Evolutionary conservation across 2,113 vertebrate genomes (phyloP), one percentile per base, ranked within the genome.

Genomic region (Pyrgilauda ruficollis): DNA sequence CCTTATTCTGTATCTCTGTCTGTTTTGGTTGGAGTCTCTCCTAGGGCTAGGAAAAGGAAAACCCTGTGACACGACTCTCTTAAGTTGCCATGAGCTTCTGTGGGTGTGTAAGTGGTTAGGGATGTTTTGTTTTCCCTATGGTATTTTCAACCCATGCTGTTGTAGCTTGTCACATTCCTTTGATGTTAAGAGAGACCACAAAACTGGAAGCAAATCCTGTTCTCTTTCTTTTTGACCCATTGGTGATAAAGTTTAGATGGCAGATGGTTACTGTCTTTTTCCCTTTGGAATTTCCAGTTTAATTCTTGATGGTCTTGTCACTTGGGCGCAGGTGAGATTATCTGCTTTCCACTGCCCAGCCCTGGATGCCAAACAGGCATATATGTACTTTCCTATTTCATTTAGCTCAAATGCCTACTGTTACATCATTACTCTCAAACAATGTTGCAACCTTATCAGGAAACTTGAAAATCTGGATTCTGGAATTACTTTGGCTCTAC

Each of bases 31-130:
- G 44, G 63, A 92, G 23, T 26, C 6, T 66, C 21, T 78, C 28
- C 63, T 18, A 15, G 58, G 83, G 49, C 22, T 37, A 37, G 7
- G 33, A 58, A 75, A 64, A 84, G 35, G 14, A 84, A 84, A 73
- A 41, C 49, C 17, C 70, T 24, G 56, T 0, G 7, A 23, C 3
- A 4, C 0, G 0, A 35, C 28, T 24, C 63, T 46, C 31, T 4
- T 4, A 6, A 24, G 76, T 56, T 84, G 62, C 58, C 0, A 0
- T 14, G 22, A 56, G n/a, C 35, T 58, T 44, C 58, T 7, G 11
- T 13, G 39, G 58, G 23, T 19, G 11, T 9, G 10, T 28, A 35
- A 59, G 26, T 6, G 24, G 56, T 47, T 41, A 26, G 43, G 49
- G 41, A 80, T 73, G 70, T 68, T 91, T 72, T 84, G 43, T 50